These are phyloP conservation scores for Garrulus glandarius DNA, from an alignment of 2,797 vertebrate genomes.

Conservation along the genomic window DNA sequence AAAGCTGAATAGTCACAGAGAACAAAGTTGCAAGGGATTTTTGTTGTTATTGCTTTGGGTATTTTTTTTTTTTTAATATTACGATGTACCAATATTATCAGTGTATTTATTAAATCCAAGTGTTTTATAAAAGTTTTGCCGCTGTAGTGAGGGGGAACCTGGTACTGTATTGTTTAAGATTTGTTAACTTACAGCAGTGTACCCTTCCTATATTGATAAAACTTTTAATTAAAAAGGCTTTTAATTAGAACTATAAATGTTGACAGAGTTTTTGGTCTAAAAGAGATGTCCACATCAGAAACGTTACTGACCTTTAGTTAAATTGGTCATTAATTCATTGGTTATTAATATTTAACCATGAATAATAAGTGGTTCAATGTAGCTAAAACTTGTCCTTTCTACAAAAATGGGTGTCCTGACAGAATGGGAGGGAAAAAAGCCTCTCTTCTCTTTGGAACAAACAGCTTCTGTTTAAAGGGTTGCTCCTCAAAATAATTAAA, in stretches of 20 bases:
- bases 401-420: not conserved
- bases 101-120: not conserved
- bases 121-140: not conserved
- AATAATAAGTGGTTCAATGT: not conserved
- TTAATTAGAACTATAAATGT: not conserved
- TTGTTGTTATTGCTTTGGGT: not conserved
- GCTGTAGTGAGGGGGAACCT: fast-evolving
- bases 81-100: not conserved
- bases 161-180: not conserved
- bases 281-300: not conserved
- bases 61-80: not conserved
- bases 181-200: not conserved
- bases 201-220: not conserved
- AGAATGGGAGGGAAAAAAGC: not conserved
- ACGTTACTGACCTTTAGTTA: not conserved
- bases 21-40: not conserved
- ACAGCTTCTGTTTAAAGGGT: not conserved
- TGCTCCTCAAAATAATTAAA: not conserved
- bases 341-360: not conserved
- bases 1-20: not conserved
- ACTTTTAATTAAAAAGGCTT: not conserved
- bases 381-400: not conserved
- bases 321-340: not conserved
- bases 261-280: not conserved
- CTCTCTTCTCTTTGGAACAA: not conserved